Percentiles rank a stretch among this genome's conserved stretches.
Evolutionary conservation across 2,113 vertebrate species (phyloP).

Genomic region (Prietella phreatophila): DNA sequence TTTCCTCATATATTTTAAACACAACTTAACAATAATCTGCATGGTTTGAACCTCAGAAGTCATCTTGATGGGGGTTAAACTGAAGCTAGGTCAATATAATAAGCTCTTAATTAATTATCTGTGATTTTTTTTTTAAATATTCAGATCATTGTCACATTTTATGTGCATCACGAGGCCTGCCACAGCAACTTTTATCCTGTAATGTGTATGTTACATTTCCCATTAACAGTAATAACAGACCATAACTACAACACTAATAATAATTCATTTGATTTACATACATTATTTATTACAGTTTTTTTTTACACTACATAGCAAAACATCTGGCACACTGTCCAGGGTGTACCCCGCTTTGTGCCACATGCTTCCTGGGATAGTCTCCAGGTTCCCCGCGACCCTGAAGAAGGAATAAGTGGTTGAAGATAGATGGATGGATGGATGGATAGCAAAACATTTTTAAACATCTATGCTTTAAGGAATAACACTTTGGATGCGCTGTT

Average conservation of each 20-base stretch:
- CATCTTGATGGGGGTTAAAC: neutral
- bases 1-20: neutral
- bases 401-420: too few relatives aligned
- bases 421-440: too few relatives aligned
- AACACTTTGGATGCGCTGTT: too few relatives aligned
- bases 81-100: neutral
- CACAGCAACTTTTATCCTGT: neutral
- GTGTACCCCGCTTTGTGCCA: too few relatives aligned
- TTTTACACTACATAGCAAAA: neutral
- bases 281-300: too few relatives aligned
- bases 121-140: neutral
- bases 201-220: neutral
- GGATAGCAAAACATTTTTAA: neutral
- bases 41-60: neutral
- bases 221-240: neutral
- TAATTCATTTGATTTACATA: too few relatives aligned
- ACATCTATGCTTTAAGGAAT: neutral
- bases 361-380: too few relatives aligned
- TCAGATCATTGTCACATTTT: neutral
- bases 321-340: too few relatives aligned
- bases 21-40: neutral
- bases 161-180: neutral
- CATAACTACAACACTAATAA: neutral
- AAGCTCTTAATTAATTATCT: neutral
- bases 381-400: too few relatives aligned